A percentile compares a stretch with the other conserved stretches of the same genome.
Conservation (phyloP, 92 coral and sea anemone species). For the Phenganax stokvisi region DNA sequence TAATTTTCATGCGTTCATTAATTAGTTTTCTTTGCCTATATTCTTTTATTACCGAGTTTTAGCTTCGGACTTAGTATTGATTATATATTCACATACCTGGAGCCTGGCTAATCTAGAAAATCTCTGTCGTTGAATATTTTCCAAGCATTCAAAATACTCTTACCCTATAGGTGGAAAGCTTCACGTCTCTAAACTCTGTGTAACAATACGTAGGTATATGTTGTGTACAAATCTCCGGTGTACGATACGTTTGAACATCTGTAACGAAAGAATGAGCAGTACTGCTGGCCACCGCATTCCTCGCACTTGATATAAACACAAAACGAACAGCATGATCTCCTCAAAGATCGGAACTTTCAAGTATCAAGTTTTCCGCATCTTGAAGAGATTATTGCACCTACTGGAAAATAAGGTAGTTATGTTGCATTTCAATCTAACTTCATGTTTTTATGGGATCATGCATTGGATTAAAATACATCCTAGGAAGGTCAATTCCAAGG, state of each 20-base stretch:
- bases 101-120: not conserved
- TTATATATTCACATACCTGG: no score
- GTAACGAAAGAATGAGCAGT: not conserved
- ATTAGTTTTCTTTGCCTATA: no score
- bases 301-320: not conserved
- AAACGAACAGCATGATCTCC: not conserved
- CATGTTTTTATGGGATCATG: no score
- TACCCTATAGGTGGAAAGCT: not conserved
- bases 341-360: constrained; percentile 1
- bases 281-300: not conserved
- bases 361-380: constrained; percentile 10
- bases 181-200: not conserved
- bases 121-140: not conserved
- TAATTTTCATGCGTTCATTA: no score
- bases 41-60: no score
- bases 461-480: no score
- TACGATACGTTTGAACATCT: not conserved
- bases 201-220: not conserved
- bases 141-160: not conserved
- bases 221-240: not conserved
- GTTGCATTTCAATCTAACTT: not conserved
- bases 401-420: not conserved
- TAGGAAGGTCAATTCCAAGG: no score
- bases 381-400: constrained; percentile 2
- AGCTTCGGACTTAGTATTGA: no score